Conservation (phyloP, 2,888 invertebrate species). For the Plebejus argus region DNA sequence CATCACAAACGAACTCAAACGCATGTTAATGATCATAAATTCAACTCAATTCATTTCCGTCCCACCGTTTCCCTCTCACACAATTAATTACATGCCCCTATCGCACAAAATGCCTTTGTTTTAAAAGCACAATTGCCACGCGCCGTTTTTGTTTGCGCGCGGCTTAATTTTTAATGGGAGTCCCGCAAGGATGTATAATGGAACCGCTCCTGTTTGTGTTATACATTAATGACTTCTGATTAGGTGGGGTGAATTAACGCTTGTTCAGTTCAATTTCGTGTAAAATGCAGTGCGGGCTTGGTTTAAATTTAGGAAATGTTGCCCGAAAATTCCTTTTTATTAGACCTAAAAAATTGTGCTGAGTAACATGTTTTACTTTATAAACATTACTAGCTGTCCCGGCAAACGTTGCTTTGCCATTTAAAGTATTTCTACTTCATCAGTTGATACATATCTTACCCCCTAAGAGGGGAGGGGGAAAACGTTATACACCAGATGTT, state of each 20-base stretch:
- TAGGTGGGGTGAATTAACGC: constrained; percentile 29
- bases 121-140: constrained; percentile 21
- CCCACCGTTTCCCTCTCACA: constrained; percentile 15
- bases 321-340: not conserved
- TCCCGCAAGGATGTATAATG: constrained; percentile 11
- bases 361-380: not conserved
- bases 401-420: too few relatives aligned
- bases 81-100: constrained; percentile 18
- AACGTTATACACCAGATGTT: too few relatives aligned
- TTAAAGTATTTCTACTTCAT: too few relatives aligned
- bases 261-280: constrained; percentile 8
- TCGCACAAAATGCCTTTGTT: constrained; percentile 17
- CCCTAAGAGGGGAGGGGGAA: too few relatives aligned
- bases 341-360: not conserved
- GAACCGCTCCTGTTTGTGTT: constrained; percentile 14
- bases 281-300: constrained; percentile 3
- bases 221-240: constrained; percentile 35
- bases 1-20: not conserved
- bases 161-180: constrained; percentile 12
- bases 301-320: not conserved
- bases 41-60: not conserved
- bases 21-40: constrained; percentile 4
- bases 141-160: constrained; percentile 13
- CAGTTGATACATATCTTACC: too few relatives aligned
- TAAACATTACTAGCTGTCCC: too few relatives aligned